Evolutionary conservation across 2,113 vertebrate species (phyloP).

Genomic region (Capricornis sumatraensis): DNA sequence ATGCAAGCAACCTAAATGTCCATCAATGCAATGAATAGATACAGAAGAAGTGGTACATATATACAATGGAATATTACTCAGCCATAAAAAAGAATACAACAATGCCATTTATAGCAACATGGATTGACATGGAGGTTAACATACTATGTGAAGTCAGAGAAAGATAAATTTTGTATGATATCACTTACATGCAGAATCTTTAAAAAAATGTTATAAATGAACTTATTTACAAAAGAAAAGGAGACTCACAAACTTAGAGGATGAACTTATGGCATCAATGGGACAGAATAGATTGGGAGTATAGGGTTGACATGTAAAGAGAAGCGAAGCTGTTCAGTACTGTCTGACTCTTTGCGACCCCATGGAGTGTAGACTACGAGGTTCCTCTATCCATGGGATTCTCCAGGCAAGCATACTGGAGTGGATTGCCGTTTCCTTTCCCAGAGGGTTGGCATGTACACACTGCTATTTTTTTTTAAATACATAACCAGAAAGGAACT

Average conservation of each 20-base stretch:
- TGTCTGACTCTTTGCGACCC: fast-evolving
- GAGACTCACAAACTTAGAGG: background rate
- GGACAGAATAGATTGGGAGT: background rate
- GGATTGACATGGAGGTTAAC: background rate
- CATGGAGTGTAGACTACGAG: fast-evolving
- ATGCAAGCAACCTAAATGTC: background rate
- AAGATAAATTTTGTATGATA: background rate
- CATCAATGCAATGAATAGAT: background rate
- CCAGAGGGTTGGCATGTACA: background rate
- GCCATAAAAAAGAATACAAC: background rate
- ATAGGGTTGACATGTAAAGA: background rate
- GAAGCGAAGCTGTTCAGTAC: fast-evolving
- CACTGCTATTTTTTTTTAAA: background rate
- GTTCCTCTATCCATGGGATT: background rate
- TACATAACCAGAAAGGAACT: background rate
- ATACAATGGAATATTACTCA: background rate
- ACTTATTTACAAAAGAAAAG: background rate
- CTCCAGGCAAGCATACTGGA: background rate
- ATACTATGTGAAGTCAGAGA: background rate
- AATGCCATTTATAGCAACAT: background rate
- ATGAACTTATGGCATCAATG: background rate
- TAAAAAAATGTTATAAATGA: background rate
- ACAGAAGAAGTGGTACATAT: background rate
- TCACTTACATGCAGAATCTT: background rate
- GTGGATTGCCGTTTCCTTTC: background rate